Conservation (phyloP, 1,140 invertebrate genomes). For the Drosophila aff. region DNA sequence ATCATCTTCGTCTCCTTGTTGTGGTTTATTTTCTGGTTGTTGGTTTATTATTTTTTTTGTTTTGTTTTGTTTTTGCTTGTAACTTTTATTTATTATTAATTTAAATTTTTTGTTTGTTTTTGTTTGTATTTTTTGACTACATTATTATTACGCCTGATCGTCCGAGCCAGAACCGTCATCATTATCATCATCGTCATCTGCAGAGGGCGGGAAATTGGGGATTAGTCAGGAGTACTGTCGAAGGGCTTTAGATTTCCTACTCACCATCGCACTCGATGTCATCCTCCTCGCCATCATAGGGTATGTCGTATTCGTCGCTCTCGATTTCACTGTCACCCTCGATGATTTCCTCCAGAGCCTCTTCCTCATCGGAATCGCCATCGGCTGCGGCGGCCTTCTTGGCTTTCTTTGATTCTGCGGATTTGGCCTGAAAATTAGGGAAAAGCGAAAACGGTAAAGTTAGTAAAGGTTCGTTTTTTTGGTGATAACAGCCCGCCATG, state of each 20-base stretch:
- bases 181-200: slow-evolving; percentile 84
- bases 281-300: slow-evolving; percentile 84
- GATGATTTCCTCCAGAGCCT: slow-evolving; percentile 77
- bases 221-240: not conserved
- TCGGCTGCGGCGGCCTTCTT: slow-evolving; percentile 82
- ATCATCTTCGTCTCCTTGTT: slow-evolving; percentile 28
- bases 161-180: slow-evolving; percentile 84
- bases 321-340: slow-evolving; percentile 84
- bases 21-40: slow-evolving; percentile 52
- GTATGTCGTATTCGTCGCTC: slow-evolving; percentile 84
- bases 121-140: slow-evolving; percentile 82
- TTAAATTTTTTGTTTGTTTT: slow-evolving; percentile 76
- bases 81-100: slow-evolving; percentile 83
- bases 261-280: slow-evolving; percentile 84
- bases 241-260: not conserved
- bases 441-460: not conserved
- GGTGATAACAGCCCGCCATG: slow-evolving; percentile 23
- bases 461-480: slow-evolving; percentile 16
- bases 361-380: slow-evolving; percentile 81
- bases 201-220: slow-evolving; percentile 3
- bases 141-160: slow-evolving; percentile 85
- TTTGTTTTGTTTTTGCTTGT: slow-evolving; percentile 69
- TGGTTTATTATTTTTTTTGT: slow-evolving; percentile 51
- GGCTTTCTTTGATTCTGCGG: slow-evolving; percentile 84
- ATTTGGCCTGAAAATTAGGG: slow-evolving; percentile 69